These are phyloP conservation scores for Vicugna pacos DNA, from an alignment of 2,113 vertebrate species.

Conservation along the genomic window DNA sequence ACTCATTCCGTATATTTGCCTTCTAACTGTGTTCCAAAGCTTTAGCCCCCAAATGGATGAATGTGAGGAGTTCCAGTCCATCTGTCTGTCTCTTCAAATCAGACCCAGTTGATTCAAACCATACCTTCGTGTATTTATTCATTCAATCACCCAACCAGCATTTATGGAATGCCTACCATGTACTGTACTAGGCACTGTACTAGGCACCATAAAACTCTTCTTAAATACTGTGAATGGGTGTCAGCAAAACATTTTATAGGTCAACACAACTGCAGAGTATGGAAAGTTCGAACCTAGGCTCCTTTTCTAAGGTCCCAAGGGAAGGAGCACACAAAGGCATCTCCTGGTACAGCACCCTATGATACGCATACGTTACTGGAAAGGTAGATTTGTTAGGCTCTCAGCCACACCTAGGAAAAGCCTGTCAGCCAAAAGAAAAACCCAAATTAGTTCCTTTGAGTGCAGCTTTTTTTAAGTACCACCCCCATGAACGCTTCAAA, in stretches of 20 bases:
- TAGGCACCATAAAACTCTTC: neutral
- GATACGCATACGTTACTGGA: neutral
- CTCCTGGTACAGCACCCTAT: neutral
- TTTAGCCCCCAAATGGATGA: neutral
- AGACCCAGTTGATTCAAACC: constrained; percentile 45
- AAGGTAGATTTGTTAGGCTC: neutral
- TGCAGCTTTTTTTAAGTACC: constrained; percentile 56
- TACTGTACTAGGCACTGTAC: neutral
- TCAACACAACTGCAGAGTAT: neutral
- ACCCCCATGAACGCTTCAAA: constrained; percentile 56
- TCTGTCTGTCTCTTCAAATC: constrained; percentile 23
- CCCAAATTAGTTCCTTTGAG: constrained; percentile 66
- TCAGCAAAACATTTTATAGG: constrained; percentile 28
- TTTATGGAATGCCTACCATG: neutral
- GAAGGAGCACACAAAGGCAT: neutral
- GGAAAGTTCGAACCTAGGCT: neutral
- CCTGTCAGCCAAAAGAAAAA: constrained; percentile 60
- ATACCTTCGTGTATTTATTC: neutral
- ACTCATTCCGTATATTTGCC: neutral
- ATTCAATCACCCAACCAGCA: neutral
- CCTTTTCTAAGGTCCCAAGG: constrained; percentile 6
- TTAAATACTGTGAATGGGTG: constrained; percentile 34
- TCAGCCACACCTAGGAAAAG: constrained; percentile 7
- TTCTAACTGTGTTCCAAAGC: neutral
- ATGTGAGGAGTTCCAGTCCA: neutral